Base-by-base conservation (phyloP, 1,140 invertebrate species). In the Dreissena polymorpha region DNA sequence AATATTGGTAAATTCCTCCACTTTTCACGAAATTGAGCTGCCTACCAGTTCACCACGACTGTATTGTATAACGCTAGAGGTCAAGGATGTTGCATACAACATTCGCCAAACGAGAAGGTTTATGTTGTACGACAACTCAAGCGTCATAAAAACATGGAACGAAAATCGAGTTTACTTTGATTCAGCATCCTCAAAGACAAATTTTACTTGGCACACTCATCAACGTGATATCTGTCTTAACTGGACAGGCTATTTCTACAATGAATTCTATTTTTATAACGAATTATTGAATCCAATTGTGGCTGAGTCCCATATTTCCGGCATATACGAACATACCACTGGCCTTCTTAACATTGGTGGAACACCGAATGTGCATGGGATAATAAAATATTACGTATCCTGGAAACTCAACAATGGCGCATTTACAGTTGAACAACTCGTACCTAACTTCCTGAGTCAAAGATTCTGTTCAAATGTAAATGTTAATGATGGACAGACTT, bases 291-390 rank as follows among this genome's bases (percentile, higher is more conserved):
- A 50, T 12, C 65, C 64, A 5, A 84, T 86, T 57, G 29, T 68
- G 63, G 21, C 65, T 3, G 77, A 84, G 25, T 23, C 39, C 0
- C 65, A 68, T 39, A 63, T 88, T 53, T 16, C 0, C 1, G 72
- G 80, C 5, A 55, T 81, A 12, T 88, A 89, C 53, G 87, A 89
- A 69, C 86, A 88, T 63, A 74, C 39, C 14, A 63, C 64, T 49
- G 88, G 88, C 13, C 8, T 55, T 14, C 55, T 88, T 5, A 80
- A 84, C 29, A 65, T 86, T 14, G 23, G 18, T 23, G 88, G 88
- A 10, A 87, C 88, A 10, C 16, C 18, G 49, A 89, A 89, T 73
- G 53, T 87, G 10, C 12, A 85, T 50, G 88, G 88, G 0, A 83
- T 89, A 55, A 79, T 69, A 10, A 3, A 23, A 14, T 86, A 77